Evolutionary conservation across 2,113 vertebrate genomes (phyloP).

Genomic region (Spea multiplicata): DNA sequence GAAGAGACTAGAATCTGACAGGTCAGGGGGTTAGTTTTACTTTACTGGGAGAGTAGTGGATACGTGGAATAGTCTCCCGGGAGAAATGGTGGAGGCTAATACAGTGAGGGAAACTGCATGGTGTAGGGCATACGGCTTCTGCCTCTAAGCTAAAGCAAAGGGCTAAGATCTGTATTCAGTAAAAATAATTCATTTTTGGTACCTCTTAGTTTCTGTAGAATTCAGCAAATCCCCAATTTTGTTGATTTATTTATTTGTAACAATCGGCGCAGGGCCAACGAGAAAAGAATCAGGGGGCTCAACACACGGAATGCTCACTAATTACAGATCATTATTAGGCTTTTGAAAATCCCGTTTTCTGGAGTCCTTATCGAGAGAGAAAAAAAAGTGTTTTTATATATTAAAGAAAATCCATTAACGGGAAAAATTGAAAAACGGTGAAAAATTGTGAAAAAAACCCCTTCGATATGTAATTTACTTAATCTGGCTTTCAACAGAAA

Average conservation of each 20-base stretch:
- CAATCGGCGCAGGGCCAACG: neutral
- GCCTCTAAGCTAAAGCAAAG: no score
- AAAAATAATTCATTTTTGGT: neutral
- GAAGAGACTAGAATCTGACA: no score
- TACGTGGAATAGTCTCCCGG: no score
- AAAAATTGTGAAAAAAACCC: constrained; percentile 22
- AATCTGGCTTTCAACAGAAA: constrained; percentile 38
- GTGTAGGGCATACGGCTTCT: no score
- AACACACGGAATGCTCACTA: constrained; percentile 6
- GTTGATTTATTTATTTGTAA: neutral
- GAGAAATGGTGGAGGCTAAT: no score
- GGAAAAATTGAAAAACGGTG: neutral
- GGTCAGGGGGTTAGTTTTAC: no score
- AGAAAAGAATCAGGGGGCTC: constrained; percentile 1
- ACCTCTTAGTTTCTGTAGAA: neutral
- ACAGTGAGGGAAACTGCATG: no score
- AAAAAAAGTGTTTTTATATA: constrained; percentile 1
- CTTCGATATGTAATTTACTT: constrained; percentile 29
- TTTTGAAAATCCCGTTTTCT: constrained; percentile 29
- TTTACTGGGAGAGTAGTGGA: no score
- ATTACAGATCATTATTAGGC: constrained; percentile 39
- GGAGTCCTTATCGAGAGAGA: constrained; percentile 3
- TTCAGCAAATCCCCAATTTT: neutral
- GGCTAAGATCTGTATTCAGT: no score
- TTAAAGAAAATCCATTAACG: constrained; percentile 30